Conservation (phyloP, 1,140 invertebrate species). For the Eurytemora carolleeae region DNA sequence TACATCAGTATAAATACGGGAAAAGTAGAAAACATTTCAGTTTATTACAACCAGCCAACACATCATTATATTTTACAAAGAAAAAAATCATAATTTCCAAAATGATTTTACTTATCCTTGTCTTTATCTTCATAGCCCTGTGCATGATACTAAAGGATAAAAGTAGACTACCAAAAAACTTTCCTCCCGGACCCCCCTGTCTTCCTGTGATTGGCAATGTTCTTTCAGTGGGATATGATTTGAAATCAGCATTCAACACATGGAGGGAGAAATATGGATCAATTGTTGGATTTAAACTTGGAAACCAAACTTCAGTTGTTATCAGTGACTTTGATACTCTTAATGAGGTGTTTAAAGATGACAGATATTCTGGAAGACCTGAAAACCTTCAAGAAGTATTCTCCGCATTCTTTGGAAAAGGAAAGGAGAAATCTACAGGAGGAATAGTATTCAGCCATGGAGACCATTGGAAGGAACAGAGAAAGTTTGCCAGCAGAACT, state of each 20-base stretch:
- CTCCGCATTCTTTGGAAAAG: background rate
- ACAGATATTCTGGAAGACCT: background rate
- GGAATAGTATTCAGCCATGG: conserved; percentile 8
- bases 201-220: conserved; percentile 2
- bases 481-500: background rate
- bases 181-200: conserved; percentile 5
- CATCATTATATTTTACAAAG: no score
- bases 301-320: background rate
- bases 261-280: background rate
- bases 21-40: no score
- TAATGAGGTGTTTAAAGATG: conserved; percentile 8
- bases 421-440: background rate
- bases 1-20: no score
- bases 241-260: background rate
- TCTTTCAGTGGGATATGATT: background rate
- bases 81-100: no score
- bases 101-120: background rate
- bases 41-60: no score
- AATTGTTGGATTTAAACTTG: conserved; percentile 3
- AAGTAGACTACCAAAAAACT: background rate
- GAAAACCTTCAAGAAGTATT: background rate
- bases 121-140: background rate
- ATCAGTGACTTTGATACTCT: background rate
- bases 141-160: background rate
- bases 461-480: background rate